Base-by-base conservation (phyloP, 2,888 invertebrate species). In the Autographa gamma region DNA sequence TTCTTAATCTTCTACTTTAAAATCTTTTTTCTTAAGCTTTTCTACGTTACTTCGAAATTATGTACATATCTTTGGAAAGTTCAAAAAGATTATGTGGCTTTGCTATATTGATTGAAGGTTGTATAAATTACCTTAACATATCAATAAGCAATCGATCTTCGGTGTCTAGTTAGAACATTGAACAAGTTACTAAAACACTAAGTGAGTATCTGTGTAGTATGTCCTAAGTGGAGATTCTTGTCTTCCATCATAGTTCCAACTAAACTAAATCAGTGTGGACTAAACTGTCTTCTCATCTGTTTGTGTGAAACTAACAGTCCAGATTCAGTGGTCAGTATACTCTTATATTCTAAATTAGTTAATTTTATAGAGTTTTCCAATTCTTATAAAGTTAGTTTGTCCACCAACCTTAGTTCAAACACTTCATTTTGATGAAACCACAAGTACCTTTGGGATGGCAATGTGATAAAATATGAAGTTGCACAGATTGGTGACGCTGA, bases 41-140 rank as follows among this genome's bases (percentile, higher is more conserved):
- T 60, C 52, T 62, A 60, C 58, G 71, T 71, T n/a, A 67, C 66
- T 52, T 43, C 58, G 38, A 65, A 74, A 67, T 73, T 73, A 69
- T 63, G 79, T 74, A 68, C 64, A 73, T 77, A 69, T 68, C 69
- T 69, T 74, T 66, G 60, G 56, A n/a, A 79, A 72, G 60, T 74
- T 72, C 63, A 58, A 34, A 63, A 74, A 68, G 68, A 19, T 74
- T 60, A 25, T 43, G 34, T 60, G 25, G 13, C 18, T 48, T 8
- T 59, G 31, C 16, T 43, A 6, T 3, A 14, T 80, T 63, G 61
- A 61, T 79, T 75, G 19, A 69, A 60, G 38, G 13, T 48, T 72
- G 72, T 63, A 19, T 70, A 61, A 56, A 61, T 66, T 70, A 63
- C 61, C 48, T 59, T 14, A 60, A 41, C 67, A 61, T 75, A 74